Percentiles rank a stretch among this genome's conserved stretches.
These are phyloP conservation scores for Mobula birostris DNA, from an alignment of 2,113 vertebrate species.

Conservation along the genomic window DNA sequence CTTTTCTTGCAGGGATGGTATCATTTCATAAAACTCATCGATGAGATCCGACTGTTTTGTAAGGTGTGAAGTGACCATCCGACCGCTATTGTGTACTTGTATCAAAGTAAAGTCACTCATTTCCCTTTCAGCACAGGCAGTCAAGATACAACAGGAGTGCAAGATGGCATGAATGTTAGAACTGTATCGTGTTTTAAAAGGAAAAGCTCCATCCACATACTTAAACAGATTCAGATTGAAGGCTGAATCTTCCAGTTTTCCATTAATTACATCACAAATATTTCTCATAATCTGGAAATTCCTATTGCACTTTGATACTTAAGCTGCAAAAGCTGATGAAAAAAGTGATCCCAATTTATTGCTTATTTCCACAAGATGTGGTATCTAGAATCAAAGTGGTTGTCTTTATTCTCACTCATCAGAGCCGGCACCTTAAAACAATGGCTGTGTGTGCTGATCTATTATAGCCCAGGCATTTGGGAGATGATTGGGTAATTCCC, in stretches of 20 bases:
- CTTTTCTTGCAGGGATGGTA: not conserved
- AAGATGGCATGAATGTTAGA: not conserved
- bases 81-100: too few relatives aligned
- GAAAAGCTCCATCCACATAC: not conserved
- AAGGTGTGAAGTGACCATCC: not conserved
- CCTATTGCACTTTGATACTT: not conserved
- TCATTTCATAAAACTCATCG: not conserved
- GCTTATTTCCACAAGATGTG: not conserved
- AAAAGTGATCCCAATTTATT: not conserved
- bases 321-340: not conserved
- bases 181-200: not conserved
- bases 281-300: not conserved
- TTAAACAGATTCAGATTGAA: not conserved
- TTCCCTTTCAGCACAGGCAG: not conserved
- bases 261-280: not conserved
- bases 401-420: not conserved
- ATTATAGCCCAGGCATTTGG: too few relatives aligned
- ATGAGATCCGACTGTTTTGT: not conserved
- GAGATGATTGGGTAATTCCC: too few relatives aligned
- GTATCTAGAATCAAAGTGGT: not conserved
- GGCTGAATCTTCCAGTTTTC: not conserved
- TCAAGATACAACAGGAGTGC: not conserved
- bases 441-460: too few relatives aligned
- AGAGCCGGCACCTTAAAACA: not conserved
- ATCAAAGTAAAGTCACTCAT: not conserved